Evolutionary conservation across 2,113 vertebrate genomes (phyloP).

Genomic region (Geococcyx californianus): DNA sequence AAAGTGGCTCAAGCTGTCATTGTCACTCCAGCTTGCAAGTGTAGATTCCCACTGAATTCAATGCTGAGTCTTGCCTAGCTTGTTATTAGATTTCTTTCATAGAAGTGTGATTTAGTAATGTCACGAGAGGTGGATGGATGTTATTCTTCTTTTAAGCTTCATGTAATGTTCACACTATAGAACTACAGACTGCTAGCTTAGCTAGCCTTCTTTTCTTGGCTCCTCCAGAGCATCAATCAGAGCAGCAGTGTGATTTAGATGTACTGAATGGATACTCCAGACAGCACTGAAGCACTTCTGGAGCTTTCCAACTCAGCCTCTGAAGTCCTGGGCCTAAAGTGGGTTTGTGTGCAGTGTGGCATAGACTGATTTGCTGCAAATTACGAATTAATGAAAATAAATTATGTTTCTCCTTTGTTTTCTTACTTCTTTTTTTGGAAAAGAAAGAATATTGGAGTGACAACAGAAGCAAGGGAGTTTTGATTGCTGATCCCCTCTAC

Average conservation of each 20-base stretch:
- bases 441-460: neutral
- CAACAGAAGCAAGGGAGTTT: neutral
- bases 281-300: neutral
- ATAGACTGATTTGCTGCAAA: neutral
- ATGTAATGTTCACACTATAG: fast-evolving
- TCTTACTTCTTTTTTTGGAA: neutral
- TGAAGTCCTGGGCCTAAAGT: neutral
- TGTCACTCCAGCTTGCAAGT: neutral
- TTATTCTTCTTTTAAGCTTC: neutral
- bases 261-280: neutral
- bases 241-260: neutral
- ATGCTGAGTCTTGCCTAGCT: neutral
- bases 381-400: neutral
- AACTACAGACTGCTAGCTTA: neutral
- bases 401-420: neutral
- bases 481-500: neutral
- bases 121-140: neutral
- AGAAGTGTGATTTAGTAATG: neutral
- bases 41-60: neutral
- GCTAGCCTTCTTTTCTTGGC: neutral
- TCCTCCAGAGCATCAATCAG: neutral
- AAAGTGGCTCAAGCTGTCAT: neutral
- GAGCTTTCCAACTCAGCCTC: neutral
- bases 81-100: neutral
- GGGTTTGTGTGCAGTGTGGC: neutral